Evolutionary conservation across 2,888 invertebrate species (phyloP), one percentile per base, ranked within the genome.

Genomic region (Sphaerophoria taeniata): DNA sequence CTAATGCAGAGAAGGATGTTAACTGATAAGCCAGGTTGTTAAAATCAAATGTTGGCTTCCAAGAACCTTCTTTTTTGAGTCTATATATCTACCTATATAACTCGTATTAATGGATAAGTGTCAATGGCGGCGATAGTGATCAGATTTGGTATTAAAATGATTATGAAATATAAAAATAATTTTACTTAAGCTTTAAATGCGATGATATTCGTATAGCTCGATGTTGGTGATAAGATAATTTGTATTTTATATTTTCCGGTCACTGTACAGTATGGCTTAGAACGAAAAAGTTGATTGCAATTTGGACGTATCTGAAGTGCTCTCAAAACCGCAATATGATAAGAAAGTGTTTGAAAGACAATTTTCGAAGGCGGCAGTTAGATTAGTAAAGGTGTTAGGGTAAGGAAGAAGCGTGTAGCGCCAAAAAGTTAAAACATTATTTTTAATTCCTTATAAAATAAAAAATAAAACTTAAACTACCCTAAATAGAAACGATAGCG

Each of bases 301-400:
- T 39, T 2, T 39, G 36, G 16, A 39, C 39, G 6, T 58, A 60
- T 60, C 60, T 72, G 2, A 43, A 73, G 12, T 33, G 56, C 11
- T 33, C 51, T 72, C 6, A 72, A 24, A 24, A 72, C 11, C 36
- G 49, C 12, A 43, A 53, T 6, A 0, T 12, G 72, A 73, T 73
- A 73, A 53, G 61, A 60, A 45, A 16, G 14, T 16, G 3, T 61
- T 72, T 72, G 51, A 61, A 55, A 33, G 43, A 61, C 11, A 43
- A 12, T 12, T 39, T 61, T 39, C 4, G 39, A 43, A 60, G 43
- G 24, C 5, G 39, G 6, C 33, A 43, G 5, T 61, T n/a, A 39
- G 34, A 67, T 53, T 53, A 14, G 36, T 49, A 9, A 33, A 63
- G 24, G 4, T 47, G 12, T 33, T 70, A 6, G 14, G 45, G 33